Conservation (phyloP, 2,797 vertebrate species). For the Ataeniobius toweri region DNA sequence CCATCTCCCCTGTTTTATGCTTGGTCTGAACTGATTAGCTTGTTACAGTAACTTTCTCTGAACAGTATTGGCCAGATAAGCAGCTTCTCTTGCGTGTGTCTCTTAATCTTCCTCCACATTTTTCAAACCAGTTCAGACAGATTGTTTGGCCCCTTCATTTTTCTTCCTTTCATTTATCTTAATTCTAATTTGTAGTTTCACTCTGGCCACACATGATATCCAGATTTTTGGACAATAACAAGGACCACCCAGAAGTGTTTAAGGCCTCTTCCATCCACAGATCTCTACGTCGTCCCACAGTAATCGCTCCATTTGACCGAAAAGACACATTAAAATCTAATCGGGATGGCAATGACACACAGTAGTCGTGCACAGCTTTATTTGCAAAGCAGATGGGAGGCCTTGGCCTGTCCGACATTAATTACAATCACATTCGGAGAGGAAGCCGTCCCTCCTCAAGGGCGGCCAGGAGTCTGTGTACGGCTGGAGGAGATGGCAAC, state of each 20-base stretch:
- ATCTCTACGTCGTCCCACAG: conserved; percentile 25
- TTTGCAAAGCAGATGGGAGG: conserved; percentile 81
- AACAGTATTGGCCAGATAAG: conserved; percentile 17
- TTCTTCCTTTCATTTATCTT: conserved; percentile 66
- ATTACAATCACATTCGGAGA: conserved; percentile 80
- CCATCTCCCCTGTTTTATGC: background rate
- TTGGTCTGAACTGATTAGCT: background rate
- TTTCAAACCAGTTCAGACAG: conserved; percentile 50
- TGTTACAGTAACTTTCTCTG: conserved; percentile 1
- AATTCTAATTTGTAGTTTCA: conserved; percentile 65
- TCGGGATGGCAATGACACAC: conserved; percentile 72
- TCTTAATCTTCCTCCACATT: conserved; percentile 34
- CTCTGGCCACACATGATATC: conserved; percentile 68
- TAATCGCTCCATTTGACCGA: conserved; percentile 42
- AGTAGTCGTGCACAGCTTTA: conserved; percentile 74
- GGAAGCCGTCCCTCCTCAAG: conserved; percentile 76
- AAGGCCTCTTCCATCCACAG: conserved; percentile 30
- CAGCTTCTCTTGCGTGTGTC: conserved; percentile 17
- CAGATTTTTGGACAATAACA: conserved; percentile 63
- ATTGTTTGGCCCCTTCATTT: conserved; percentile 51
- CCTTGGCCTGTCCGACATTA: conserved; percentile 79
- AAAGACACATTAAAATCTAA: conserved; percentile 73
- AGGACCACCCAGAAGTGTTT: conserved; percentile 72
- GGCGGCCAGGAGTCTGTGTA: conserved; percentile 73
- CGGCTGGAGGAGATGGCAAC: conserved; percentile 77